Evolutionary conservation across 2,797 vertebrate genomes (phyloP).

Genomic region (Neopelma chrysocephalum): DNA sequence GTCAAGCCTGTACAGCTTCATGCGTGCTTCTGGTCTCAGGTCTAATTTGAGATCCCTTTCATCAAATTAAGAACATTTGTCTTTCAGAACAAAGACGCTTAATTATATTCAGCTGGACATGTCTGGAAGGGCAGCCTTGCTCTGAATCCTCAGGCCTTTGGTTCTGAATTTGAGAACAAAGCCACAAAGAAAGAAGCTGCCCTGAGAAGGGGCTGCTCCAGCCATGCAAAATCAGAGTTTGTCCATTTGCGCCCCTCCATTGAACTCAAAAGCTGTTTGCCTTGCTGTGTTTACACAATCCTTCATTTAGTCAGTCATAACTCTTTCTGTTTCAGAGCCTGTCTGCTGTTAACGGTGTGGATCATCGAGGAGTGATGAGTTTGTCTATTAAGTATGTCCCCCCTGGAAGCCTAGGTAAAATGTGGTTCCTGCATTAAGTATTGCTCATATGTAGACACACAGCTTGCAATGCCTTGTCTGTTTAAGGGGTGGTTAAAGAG

Average conservation of each 20-base stretch:
- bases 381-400: constrained; percentile 75
- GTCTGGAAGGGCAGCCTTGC: background rate
- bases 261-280: background rate
- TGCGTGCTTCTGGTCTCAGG: background rate
- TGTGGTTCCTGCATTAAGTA: background rate
- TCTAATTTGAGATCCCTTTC: background rate
- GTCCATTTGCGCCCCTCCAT: background rate
- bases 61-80: background rate
- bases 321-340: constrained; percentile 65
- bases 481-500: background rate
- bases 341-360: constrained; percentile 67
- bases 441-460: background rate
- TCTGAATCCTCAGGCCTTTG: background rate
- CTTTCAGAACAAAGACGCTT: background rate
- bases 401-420: constrained; percentile 72
- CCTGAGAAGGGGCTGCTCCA: background rate
- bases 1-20: background rate
- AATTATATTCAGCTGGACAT: background rate
- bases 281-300: background rate
- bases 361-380: constrained; percentile 76
- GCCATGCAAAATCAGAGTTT: background rate
- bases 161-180: background rate
- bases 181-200: background rate
- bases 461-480: background rate
- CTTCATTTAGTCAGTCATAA: background rate